Base-by-base conservation (phyloP, 1,140 invertebrate genomes). In the Cryptotermes secundus region DNA sequence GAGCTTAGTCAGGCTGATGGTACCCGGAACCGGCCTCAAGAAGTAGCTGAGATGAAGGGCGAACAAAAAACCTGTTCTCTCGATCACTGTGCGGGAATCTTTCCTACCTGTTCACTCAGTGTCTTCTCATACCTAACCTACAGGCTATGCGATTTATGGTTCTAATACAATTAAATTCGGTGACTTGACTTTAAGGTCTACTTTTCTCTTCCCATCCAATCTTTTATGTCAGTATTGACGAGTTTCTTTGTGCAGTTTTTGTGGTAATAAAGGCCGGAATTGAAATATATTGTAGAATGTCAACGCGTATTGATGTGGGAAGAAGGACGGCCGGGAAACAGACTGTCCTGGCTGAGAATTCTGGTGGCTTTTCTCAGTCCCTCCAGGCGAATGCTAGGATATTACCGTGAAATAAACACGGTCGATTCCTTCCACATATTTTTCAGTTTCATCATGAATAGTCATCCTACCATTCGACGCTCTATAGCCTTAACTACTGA, bases 121-220 rank as follows among this genome's bases (percentile, higher is more conserved):
- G 26, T 26, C n/a, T 72, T 72, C 59, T 31, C 26, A 72, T 49
- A 49, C 45, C 38, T 42, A 0, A 42, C 9, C 38, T 42, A 72
- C 59, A 72, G 59, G 59, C n/a, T 72, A 72, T 72, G 59, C 59
- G 59, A 72, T 72, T 72, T 72, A 72, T 72, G n/a, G 59, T 9
- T 31, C 59, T 31, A 72, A 72, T 31, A 72, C 59, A 72, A 72
- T 72, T 72, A 72, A 72, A 72, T 72, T 72, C n/a, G 59, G 59
- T 72, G 59, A 72, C 59, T 72, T 72, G 59, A 72, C 59, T 72
- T 72, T 31, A 72, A 72, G n/a, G 4, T 72, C n/a, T 72, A 2
- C 3, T n/a, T 72, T 72, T 72, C 59, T 72, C 59, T 31, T 31
- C 59, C 53, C 19, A 59, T 4, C 53, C 53, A 7, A 14, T 59